Evolutionary conservation across 2,888 invertebrate genomes (phyloP).

Genomic region (Callosobruchus maculatus): DNA sequence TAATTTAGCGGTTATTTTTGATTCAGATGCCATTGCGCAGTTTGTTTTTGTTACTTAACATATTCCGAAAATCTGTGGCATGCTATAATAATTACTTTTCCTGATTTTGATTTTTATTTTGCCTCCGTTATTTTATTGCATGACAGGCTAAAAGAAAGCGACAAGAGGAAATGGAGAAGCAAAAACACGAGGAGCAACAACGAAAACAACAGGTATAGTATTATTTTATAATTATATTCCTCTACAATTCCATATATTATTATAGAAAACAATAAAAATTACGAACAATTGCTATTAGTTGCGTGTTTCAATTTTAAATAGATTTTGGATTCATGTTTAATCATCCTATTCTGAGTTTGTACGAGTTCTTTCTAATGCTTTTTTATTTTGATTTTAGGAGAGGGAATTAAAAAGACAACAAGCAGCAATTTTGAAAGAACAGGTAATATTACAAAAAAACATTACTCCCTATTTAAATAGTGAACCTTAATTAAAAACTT

Average conservation of each 20-base stretch:
- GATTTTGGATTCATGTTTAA: too few species aligned
- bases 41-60: too few species aligned
- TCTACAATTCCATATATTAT: too few species aligned
- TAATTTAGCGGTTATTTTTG: background rate
- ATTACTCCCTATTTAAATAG: background rate
- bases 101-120: conserved; percentile 3
- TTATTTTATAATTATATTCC: too few species aligned
- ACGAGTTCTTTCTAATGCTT: too few species aligned
- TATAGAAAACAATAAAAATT: too few species aligned
- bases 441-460: conserved; percentile 58
- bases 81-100: background rate
- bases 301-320: too few species aligned
- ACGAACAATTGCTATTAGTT: too few species aligned
- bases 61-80: background rate
- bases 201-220: conserved; percentile 76
- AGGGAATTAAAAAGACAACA: conserved; percentile 88
- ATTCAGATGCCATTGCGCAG: background rate
- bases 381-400: conserved; percentile 68
- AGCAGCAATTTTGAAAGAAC: conserved; percentile 83
- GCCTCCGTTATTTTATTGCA: conserved; percentile 43
- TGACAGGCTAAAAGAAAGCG: conserved; percentile 79
- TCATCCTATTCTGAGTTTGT: too few species aligned
- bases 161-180: conserved; percentile 81
- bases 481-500: background rate
- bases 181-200: conserved; percentile 78